Conservation (phyloP, 2,888 invertebrate genomes). For the Eupelmus urozonus region DNA sequence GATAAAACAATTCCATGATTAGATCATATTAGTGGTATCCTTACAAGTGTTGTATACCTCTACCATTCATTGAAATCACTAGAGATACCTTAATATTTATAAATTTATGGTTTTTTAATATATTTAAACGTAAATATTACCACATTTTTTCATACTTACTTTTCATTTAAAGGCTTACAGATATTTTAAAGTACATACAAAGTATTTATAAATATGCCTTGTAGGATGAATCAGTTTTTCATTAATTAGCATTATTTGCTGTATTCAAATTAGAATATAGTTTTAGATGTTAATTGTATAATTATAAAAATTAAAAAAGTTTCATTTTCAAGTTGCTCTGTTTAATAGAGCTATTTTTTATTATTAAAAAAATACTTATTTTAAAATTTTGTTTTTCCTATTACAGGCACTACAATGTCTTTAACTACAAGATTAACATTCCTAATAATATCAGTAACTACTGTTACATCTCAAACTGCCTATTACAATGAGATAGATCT, state of each 20-base stretch:
- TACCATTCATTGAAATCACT: background rate
- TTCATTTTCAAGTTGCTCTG: too few species aligned
- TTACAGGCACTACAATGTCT: constrained; percentile 57
- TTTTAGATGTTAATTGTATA: background rate
- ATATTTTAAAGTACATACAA: too few species aligned
- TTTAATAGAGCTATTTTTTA: too few species aligned
- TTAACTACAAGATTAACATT: constrained; percentile 39
- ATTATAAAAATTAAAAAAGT: background rate
- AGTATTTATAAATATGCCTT: too few species aligned
- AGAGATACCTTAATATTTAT: background rate
- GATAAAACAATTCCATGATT: background rate
- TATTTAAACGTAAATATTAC: too few species aligned
- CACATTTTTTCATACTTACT: too few species aligned
- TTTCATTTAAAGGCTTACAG: too few species aligned
- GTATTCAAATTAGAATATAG: background rate
- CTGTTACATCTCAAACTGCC: constrained; percentile 65
- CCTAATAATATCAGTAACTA: constrained; percentile 32
- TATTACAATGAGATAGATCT: constrained; percentile 66
- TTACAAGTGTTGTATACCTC: background rate
- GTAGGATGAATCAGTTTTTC: too few species aligned
- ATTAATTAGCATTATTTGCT: too few species aligned
- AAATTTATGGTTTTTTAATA: too few species aligned
- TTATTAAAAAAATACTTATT: background rate
- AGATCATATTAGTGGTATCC: background rate
- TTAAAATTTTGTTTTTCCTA: constrained; percentile 17